Base-by-base conservation (phyloP, 2,113 vertebrate species). In the Nannospalax galili region DNA sequence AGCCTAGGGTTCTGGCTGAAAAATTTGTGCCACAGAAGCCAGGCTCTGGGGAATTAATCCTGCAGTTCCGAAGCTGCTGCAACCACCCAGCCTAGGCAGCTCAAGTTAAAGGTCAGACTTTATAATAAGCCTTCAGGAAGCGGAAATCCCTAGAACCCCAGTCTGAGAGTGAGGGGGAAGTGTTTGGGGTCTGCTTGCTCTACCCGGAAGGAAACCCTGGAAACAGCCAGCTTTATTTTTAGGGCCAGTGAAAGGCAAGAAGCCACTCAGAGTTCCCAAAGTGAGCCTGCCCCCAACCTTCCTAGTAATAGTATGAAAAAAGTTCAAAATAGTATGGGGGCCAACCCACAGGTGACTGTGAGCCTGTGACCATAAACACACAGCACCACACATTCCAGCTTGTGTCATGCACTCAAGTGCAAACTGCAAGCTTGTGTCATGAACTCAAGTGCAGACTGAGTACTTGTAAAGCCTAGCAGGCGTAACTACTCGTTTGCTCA, bases 31-130 rank as follows among this genome's bases (percentile, higher is more conserved):
- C 73, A 77, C 16, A 5, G 15, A 95, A 93, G 92, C 64, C 22
- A 69, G 52, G 12, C 5, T 92, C 77, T 48, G 42, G 28, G 73
- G 28, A 74, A 84, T 70, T 94, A 93, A 94, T 95, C 82, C 81
- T 74, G 15, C 40, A 93, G 81, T 92, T 97, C 78, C 0, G 0
- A 95, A 62, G 77, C 14, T 94, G 42, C 26, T 58, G 26, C 16
- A 91, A 82, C 42, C 69, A 9, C 48, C 24, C 84, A 42, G 58
- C 69, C 58, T 90, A 40, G 37, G 12, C 30, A 81, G 87, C 52
- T 92, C 3, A 0, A 94, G 60, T 96, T 97, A 97, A 97, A 97
- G 86, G 94, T 97, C 96, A 97, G 69, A 88, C 60, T 81, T 70
- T 58, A 93, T 95, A 95, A 97, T 94, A 96, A 97, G 62, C 69